Evolutionary conservation across 2,797 vertebrate genomes (phyloP), one percentile per base, ranked within the genome.

Genomic region (Novumbra hubbsi): DNA sequence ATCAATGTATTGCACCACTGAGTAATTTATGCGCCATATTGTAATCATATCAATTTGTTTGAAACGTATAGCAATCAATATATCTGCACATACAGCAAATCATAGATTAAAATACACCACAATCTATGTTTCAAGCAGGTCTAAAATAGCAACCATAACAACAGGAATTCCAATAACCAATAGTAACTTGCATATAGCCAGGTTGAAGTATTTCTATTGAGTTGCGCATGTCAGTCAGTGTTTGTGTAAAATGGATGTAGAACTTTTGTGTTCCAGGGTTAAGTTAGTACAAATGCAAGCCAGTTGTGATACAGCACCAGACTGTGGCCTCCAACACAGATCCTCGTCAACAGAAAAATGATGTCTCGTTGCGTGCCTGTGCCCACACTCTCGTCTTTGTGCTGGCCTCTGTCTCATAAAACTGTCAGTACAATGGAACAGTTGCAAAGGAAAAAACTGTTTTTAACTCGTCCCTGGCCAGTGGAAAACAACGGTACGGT

Each of bases 241-340:
- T 19, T 21, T 1, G 8, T 57, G n/a, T 3, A 57, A 21, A 21
- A 21, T n/a, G 52, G 8, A 21, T 9, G n/a, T 2, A n/a, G n/a
- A 34, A 64, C 65, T 24, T 57, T 57, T 21, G 55, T 24, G 24
- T 57, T 24, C 52, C 55, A 57, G 55, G n/a, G 50, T 55, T 19
- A 71, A 70, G 68, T 50, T 60, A 14, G 28, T 60, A n/a, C 72
- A 72, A 78, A 73, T 24, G 68, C 55, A 50, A 79, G 74, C 70
- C 74, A 77, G 77, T 67, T 74, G 81, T 81, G 78, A 27, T 62
- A 21, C 50, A 52, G 19, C 50, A 52, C n/a, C 19, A 52, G 50
- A 52, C n/a, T 55, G 19, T 55, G 52, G 52, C 52, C 52, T 55
- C 52, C 52, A 55, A 55, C 7, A n/a, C 52, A 21, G 52, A 55